phyloP scores from a whole-genome alignment of 2,797 vertebrate genomes.

The Gobio occitaniae region DNA sequence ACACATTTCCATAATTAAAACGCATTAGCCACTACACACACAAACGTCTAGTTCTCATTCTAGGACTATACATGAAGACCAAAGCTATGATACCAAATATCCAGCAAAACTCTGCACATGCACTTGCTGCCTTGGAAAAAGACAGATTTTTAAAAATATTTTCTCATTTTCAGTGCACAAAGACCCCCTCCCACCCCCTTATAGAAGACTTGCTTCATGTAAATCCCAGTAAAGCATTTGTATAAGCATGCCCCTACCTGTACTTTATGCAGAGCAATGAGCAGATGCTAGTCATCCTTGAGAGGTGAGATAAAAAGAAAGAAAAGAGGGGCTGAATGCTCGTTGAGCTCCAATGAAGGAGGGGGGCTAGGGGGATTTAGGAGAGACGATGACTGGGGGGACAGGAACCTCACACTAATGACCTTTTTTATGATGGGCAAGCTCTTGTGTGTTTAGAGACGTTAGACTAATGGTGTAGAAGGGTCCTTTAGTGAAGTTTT shows the following conservation, averaged over 20 bases:
- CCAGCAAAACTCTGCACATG: background rate
- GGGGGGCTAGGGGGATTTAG: constrained; percentile 29
- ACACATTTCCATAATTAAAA: background rate
- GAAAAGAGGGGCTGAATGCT: constrained; percentile 53
- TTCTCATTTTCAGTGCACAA: constrained; percentile 28
- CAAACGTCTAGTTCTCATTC: background rate
- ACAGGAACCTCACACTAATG: constrained; percentile 50
- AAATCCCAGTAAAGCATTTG: constrained; percentile 47
- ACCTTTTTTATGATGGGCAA: constrained; percentile 42
- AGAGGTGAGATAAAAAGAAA: constrained; percentile 56
- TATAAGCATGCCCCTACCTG: constrained; percentile 84
- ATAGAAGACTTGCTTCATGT: constrained; percentile 32
- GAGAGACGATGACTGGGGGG: constrained; percentile 57
- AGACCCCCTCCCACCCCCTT: background rate
- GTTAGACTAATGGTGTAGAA: constrained; percentile 3
- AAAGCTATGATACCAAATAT: background rate
- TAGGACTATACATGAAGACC: background rate
- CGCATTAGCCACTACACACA: background rate
- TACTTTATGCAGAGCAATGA: constrained; percentile 96
- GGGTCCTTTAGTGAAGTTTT: constrained; percentile 20
- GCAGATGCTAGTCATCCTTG: constrained; percentile 93
- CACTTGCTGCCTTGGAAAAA: background rate
- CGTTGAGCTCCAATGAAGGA: constrained; percentile 56
- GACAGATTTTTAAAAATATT: constrained; percentile 1
- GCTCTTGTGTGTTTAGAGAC: constrained; percentile 1